Base-by-base conservation (phyloP, 2,888 invertebrate genomes). In the Bembecia ichneumoniformis region DNA sequence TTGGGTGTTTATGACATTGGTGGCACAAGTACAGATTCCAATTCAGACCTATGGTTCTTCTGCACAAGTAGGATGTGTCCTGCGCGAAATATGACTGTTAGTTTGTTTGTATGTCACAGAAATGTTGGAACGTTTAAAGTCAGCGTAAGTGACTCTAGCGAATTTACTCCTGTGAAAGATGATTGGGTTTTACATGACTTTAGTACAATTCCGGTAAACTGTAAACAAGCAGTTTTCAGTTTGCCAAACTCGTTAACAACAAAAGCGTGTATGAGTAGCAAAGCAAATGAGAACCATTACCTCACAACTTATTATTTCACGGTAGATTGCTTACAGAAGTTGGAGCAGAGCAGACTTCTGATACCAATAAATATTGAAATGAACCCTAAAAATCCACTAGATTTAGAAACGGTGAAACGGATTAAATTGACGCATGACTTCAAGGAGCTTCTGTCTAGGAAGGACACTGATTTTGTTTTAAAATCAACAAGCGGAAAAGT, bases 11-110 rank as follows among this genome's bases (percentile, higher is more conserved):
- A 71, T 56, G 75, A 81, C 46, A 79, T 87, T 34, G 86, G 86
- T 34, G 86, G 83, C 20, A 58, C 58, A 1, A 59, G 60, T 1
- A 58, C 58, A 1, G 60, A 60, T 1, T 51, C 58, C 1, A 61
- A 64, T 3, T 59, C 81, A 9, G 81, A 83, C 3, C 58, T 82
- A 11, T 84, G 82, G 82, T 87, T 87, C 53, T 80, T 71, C 49
- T 76, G 57, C 17, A 67, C 71, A 36, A 74, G 76, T 2, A 68
- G 76, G 3, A 40, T 59, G 3, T 74, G 72, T 47, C 75, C 74
- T 4, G 74, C 71, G 7, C 51, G 63, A 36, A 77, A 69, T 49
- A 62, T 65, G 43, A 52, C 86, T 45, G 58, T 87, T 0, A 83
- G 74, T 55, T 55, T 87, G 48, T 84, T 82, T 68, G 74, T 80